Evolutionary conservation across 2,797 vertebrate genomes (phyloP), one percentile per base, ranked within the genome.

Genomic region (Anabas testudineus): DNA sequence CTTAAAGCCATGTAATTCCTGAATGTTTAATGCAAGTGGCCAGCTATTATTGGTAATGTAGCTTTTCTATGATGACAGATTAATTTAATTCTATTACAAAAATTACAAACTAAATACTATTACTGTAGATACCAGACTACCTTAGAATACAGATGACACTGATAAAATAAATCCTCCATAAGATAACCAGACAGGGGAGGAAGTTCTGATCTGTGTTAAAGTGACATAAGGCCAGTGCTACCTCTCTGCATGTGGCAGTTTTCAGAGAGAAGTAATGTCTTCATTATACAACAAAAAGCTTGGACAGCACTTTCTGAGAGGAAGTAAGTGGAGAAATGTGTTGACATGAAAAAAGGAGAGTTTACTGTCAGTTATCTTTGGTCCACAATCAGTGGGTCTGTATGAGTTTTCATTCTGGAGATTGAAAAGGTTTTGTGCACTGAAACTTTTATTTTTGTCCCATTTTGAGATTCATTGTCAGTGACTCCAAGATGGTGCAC

Each of bases 251-350:
- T 22, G 19, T 30, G 30, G 71, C 62, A 42, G 42, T 32, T 65
- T 48, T 52, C n/a, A 19, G 43, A 43, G 58, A 43, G 16, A 76
- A 72, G 34, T 7, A 5, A 46, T 0, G 15, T 32, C 19, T 39
- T 7, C 42, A 16, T 10, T 24, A 41, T 14, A 41, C 34, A 49
- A 10, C 18, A 54, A 41, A 61, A 66, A 56, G 52, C 55, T 60
- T 57, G 28, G 57, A 51, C 54, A 49, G 56, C 72, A 59, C 42
- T 69, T 54, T 68, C 13, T 67, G 7, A 72, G 26, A 77, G 73
- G 60, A 77, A 70, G 58, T 59, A 30, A 21, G 2, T 24, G 32
- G 61, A 41, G 46, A 45, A 36, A 36, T 45, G 10, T 34, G 15
- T 64, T 24, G 3, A 10, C 34, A 8, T 13, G 26, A 16, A 53